A percentile compares a stretch with the other conserved stretches of the same genome.
phyloP scores from a whole-genome alignment of 2,113 vertebrate genomes.

The Vidua chalybeata region DNA sequence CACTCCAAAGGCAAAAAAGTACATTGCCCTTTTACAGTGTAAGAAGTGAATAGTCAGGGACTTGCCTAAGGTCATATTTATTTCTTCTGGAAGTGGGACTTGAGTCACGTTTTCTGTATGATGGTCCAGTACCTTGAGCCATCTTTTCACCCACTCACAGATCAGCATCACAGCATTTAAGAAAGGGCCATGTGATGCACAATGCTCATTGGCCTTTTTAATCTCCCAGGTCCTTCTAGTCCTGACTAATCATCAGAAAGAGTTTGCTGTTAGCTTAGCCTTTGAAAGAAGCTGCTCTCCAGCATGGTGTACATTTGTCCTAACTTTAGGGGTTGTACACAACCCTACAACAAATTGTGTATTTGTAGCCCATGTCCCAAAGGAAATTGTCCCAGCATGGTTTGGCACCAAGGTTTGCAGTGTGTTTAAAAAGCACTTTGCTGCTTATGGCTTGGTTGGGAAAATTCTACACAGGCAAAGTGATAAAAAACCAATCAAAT shows the following conservation, averaged over 20 bases:
- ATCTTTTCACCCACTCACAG: neutral
- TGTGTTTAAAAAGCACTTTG: neutral
- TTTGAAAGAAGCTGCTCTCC: neutral
- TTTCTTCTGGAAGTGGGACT: neutral
- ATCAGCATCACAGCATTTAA: neutral
- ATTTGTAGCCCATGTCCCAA: neutral
- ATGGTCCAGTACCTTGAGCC: neutral
- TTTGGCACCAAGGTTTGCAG: neutral
- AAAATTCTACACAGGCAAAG: neutral
- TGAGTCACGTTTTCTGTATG: neutral
- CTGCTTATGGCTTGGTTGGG: neutral
- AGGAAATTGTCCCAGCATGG: neutral
- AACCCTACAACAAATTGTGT: neutral
- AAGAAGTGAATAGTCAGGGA: neutral
- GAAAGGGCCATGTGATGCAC: neutral
- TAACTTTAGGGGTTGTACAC: neutral
- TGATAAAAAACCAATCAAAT: constrained; percentile 22
- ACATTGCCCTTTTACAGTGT: neutral
- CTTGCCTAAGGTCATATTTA: neutral
- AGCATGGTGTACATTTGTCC: neutral
- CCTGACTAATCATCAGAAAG: neutral
- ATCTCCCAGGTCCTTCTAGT: neutral
- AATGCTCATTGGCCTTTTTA: neutral
- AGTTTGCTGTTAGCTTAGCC: neutral
- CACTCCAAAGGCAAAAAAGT: neutral